phyloP scores from a whole-genome alignment of 2,797 vertebrate species.

The Pantherophis vulpinus region DNA sequence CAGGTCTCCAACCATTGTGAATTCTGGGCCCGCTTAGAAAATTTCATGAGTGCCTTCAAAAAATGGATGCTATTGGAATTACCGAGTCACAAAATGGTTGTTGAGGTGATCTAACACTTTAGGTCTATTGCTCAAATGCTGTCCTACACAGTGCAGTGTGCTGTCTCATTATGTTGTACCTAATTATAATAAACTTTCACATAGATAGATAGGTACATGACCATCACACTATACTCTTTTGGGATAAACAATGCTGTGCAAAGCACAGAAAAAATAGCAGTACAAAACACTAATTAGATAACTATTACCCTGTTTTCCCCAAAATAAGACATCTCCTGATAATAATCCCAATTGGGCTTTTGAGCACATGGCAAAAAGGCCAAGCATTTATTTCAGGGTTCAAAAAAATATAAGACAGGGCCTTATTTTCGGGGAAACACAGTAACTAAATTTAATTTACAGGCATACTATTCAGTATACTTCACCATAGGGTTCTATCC shows the following conservation, averaged over 20 bases:
- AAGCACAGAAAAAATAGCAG: neutral
- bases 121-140: neutral
- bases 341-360: no score
- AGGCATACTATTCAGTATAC: no score
- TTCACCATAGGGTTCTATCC: no score
- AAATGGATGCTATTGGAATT: neutral
- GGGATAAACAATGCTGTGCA: neutral
- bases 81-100: neutral
- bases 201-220: neutral
- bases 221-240: neutral
- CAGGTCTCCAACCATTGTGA: neutral
- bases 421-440: no score
- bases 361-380: no score
- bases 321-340: no score
- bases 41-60: neutral
- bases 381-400: no score
- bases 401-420: no score
- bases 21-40: neutral
- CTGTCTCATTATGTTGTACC: neutral
- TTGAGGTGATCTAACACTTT: neutral
- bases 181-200: neutral
- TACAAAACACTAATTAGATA: neutral
- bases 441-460: no score
- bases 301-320: neutral
- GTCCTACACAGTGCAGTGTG: neutral